Evolutionary conservation across 2,797 vertebrate species (phyloP).

Genomic region (Labroides dimidiatus): DNA sequence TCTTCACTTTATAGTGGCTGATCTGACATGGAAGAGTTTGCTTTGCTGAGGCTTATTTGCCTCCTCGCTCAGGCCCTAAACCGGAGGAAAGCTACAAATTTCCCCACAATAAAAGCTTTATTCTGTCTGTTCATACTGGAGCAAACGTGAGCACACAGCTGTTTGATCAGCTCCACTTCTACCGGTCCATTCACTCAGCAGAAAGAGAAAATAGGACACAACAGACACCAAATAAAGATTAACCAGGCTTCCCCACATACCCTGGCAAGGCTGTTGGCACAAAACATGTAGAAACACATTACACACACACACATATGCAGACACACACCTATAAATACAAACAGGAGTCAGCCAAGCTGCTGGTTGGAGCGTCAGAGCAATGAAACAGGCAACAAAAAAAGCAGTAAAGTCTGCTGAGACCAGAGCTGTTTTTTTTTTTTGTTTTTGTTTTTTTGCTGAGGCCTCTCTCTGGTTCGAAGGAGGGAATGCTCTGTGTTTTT

Average conservation of each 20-base stretch:
- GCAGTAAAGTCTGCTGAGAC: conserved; percentile 51
- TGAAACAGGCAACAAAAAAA: conserved; percentile 56
- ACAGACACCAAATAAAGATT: conserved; percentile 34
- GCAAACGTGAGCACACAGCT: background rate
- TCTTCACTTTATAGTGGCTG: background rate
- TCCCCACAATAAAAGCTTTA: background rate
- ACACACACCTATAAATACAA: background rate
- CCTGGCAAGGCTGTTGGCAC: conserved; percentile 29
- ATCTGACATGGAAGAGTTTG: background rate
- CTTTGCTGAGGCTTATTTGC: conserved; percentile 6
- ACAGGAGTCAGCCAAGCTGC: conserved; percentile 23
- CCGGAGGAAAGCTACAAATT: background rate
- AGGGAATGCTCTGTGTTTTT: background rate
- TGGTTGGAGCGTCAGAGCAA: conserved; percentile 27
- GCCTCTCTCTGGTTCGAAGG: background rate
- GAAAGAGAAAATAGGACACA: conserved; percentile 12
- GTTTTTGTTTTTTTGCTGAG: conserved; percentile 30
- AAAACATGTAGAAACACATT: conserved; percentile 2
- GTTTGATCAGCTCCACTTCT: conserved; percentile 2
- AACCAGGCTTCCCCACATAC: conserved; percentile 32
- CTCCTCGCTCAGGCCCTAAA: background rate
- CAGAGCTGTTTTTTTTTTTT: conserved; percentile 27
- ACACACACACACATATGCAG: conserved; percentile 13
- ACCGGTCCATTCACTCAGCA: conserved; percentile 13
- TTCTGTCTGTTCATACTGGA: background rate